Conservation (phyloP, 2,113 vertebrate species). For the Lophochroa leadbeateri region DNA sequence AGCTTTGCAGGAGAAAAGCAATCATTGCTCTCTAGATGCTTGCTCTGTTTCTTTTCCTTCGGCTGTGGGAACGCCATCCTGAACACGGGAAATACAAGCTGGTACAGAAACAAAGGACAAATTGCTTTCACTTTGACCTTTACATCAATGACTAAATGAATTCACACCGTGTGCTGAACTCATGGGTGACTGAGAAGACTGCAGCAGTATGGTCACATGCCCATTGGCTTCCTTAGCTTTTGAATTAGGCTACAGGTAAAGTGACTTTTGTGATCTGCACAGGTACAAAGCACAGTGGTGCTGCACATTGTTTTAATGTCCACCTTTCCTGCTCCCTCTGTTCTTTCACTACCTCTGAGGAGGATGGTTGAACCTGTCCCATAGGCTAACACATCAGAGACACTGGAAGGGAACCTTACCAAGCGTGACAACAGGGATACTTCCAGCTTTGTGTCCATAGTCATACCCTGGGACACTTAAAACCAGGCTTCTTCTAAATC, state of each 20-base stretch:
- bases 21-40: neutral
- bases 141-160: neutral
- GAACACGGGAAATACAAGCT: neutral
- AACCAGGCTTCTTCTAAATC: neutral
- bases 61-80: accelerated
- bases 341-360: neutral
- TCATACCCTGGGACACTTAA: neutral
- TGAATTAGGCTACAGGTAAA: neutral
- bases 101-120: neutral
- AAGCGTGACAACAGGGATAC: neutral
- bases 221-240: neutral
- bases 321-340: neutral
- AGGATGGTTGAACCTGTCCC: neutral
- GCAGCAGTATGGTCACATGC: neutral
- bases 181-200: neutral
- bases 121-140: neutral
- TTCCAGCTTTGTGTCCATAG: neutral
- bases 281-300: neutral
- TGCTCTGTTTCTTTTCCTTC: neutral
- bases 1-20: neutral
- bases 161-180: neutral
- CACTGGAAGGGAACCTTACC: neutral
- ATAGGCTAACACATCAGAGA: neutral
- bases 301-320: neutral
- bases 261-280: neutral